Base-by-base conservation (phyloP, 2,797 vertebrate genomes). In the Sebastes alutus region DNA sequence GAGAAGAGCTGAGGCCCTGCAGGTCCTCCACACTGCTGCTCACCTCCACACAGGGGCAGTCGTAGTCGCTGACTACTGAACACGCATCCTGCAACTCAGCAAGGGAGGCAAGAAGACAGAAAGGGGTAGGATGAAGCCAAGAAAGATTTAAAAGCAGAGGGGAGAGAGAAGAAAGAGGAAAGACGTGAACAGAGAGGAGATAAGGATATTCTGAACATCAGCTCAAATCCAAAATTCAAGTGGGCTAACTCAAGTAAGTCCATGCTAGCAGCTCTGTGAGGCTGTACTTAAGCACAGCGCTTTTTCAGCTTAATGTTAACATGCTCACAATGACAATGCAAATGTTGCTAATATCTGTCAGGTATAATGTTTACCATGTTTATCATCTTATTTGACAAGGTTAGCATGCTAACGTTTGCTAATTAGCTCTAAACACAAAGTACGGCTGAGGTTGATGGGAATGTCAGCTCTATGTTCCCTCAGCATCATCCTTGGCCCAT, bases 11-110 rank as follows among this genome's bases (percentile, higher is more conserved):
- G 18, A 97, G 80, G 72, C 93, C 94, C 81, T 92, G 92, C 27
- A 98, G 85, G 86, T 99, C 97, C 66, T 99, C 97, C 0, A 71
- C 75, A 61, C 97, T 98, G 92, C 95, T 95, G 63, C 88, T 80
- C 42, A 54, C 18, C 6, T 96, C 94, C 2, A 71, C 87, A 11
- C 89, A 90, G 6, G 83, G 88, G 52, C 86, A 93, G 85, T 95
- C 94, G 54, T 93, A 94, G 33, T 97, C 96, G 62, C 96, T 95
- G 76, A 96, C 96, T 3, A 88, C 76, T 32, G 95, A 97, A 67
- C 93, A 93, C 0, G 94, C 86, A 69, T 97, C 96, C 97, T 99
- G 92, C 29, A 71, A 23, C 20, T 23, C 11, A 33, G 30, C 20
- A 23, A 55, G 10, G n/a, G 52, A 55, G 52, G n/a, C 11, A 14